Percentiles rank a stretch among this genome's conserved stretches.
These are phyloP conservation scores for Drosophila tanythrix DNA, from an alignment of 2,888 invertebrate species.

Conservation along the genomic window DNA sequence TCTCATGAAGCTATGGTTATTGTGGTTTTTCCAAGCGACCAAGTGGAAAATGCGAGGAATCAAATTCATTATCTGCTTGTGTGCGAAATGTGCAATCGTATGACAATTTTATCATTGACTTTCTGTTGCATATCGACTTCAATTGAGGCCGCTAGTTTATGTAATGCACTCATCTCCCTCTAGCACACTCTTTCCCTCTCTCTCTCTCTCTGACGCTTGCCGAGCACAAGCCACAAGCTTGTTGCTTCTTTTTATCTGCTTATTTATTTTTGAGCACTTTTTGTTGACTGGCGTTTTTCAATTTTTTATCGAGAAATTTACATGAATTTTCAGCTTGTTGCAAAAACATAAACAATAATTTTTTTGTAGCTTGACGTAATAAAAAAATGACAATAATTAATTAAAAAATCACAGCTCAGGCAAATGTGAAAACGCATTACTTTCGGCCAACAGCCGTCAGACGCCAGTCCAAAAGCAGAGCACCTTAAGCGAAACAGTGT, in stretches of 20 bases:
- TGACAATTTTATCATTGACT: slow-evolving; percentile 40
- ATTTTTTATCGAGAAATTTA: slow-evolving; percentile 74
- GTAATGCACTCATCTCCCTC: slow-evolving; percentile 18
- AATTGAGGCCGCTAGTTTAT: slow-evolving; percentile 35
- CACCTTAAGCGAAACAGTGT: slow-evolving; percentile 21
- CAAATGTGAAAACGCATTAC: not conserved
- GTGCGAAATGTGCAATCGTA: slow-evolving; percentile 29
- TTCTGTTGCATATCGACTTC: slow-evolving; percentile 46
- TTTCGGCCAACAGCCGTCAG: slow-evolving; percentile 56
- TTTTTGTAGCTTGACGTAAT: slow-evolving; percentile 53
- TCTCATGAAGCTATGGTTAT: not conserved
- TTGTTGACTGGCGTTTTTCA: slow-evolving; percentile 57
- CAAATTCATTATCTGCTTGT: slow-evolving; percentile 26
- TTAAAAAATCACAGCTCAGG: slow-evolving; percentile 22
- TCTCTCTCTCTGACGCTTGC: slow-evolving; percentile 3
- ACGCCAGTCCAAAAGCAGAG: slow-evolving; percentile 56
- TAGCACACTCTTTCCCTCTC: not conserved
- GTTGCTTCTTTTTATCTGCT: slow-evolving; percentile 10
- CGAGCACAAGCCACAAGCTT: slow-evolving; percentile 19
- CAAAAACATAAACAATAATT: slow-evolving; percentile 63
- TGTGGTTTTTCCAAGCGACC: slow-evolving; percentile 2
- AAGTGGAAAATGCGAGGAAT: slow-evolving; percentile 51
- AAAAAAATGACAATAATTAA: slow-evolving; percentile 5
- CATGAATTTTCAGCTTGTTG: slow-evolving; percentile 79
- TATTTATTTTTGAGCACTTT: slow-evolving; percentile 22